Base-by-base conservation (phyloP, 2,113 vertebrate genomes). In the Rhagologus leucostigma region DNA sequence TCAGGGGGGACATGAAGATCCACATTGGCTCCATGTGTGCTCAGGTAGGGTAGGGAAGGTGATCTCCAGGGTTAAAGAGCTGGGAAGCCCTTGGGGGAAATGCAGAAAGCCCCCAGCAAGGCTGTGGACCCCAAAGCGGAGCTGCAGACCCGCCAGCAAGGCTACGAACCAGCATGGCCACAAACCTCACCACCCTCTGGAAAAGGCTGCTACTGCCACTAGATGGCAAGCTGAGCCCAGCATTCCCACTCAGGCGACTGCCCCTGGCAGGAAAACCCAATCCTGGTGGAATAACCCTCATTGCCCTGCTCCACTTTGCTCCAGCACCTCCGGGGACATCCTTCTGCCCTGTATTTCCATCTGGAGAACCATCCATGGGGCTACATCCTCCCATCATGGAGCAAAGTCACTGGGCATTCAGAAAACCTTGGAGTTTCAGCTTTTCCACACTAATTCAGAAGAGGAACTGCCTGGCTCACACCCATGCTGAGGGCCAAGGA, bases 401-500 rank as follows among this genome's bases (percentile, higher is more conserved):
- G n/a, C 30, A 64, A 78, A 86, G 70, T 17, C 39, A 29, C 3
- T 1, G 9, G n/a, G n/a, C 10, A 13, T 18, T 37, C 0, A 1
- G 33, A 53, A 86, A 79, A 42, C 21, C 17, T 4, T n/a, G 5
- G 15, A 29, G 14, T 24, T 75, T 60, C 62, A 50, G 39, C 18
- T 87, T 75, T 67, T 68, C 55, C 57, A 69, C 1, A 0, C 13
- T 29, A 39, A 17, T 20, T 82, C 24, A 57, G 42, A 39, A 17
- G 57, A 56, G 39, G 13, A 86, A 59, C 27, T 80, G 76, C 39
- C 44, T 35, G 41, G 17, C 32, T 75, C 52, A 32, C 42, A 56
- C 13, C 39, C 6, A 3, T 0, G 0, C 33, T 0, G n/a, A 0
- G 62, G 24, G 35, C n/a, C 0, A 0, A 3, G 6, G 22, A 44